These are phyloP conservation scores for mouse (Mus musculus) DNA, from an alignment of 2,113 vertebrate species.

Conservation along the genomic window DNA sequence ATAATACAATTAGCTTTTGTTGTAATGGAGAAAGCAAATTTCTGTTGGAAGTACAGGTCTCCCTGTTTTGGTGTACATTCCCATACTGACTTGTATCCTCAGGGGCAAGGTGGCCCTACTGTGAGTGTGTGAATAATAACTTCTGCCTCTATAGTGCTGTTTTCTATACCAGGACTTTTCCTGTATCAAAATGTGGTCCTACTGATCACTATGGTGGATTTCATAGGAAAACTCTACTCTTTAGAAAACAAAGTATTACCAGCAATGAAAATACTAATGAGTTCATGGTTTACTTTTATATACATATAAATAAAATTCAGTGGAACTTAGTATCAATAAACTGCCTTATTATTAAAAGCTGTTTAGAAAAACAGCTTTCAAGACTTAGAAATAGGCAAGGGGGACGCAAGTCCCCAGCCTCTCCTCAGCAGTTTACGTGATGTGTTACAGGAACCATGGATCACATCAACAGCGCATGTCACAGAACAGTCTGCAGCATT, in stretches of 20 bases:
- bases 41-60: neutral
- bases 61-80: neutral
- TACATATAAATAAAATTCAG: neutral
- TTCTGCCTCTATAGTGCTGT: neutral
- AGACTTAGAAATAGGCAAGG: neutral
- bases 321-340: slow-evolving; percentile 12
- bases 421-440: slow-evolving; percentile 3
- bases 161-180: neutral
- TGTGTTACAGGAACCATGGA: neutral
- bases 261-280: slow-evolving; percentile 41
- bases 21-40: neutral
- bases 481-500: neutral
- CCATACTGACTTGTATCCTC: neutral
- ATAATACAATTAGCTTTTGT: neutral
- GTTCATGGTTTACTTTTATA: slow-evolving; percentile 28
- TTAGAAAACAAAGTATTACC: slow-evolving; percentile 20
- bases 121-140: neutral
- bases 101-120: neutral
- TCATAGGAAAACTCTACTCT: neutral
- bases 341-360: neutral
- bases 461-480: neutral
- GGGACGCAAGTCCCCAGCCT: neutral
- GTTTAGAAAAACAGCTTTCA: neutral
- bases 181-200: neutral
- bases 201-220: neutral